A percentile compares a stretch with the other conserved stretches of the same genome.
Conservation (phyloP, 2,888 invertebrate species). For the Drosophila sordidapex region DNA sequence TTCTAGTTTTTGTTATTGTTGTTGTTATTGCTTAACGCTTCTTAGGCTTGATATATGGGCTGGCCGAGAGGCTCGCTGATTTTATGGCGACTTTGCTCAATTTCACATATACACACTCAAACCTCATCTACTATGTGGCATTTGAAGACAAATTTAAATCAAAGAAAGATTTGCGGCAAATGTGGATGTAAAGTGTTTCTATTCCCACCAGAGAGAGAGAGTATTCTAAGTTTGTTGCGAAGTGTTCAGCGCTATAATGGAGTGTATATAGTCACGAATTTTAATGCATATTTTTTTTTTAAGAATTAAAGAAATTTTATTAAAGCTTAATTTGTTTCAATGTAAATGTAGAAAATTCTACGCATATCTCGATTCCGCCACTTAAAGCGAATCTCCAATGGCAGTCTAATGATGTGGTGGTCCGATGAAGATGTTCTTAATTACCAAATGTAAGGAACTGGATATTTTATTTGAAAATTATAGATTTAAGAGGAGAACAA, state of each 20-base stretch:
- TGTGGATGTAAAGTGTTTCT: neutral
- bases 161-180: neutral
- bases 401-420: neutral
- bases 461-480: neutral
- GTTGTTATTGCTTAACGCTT: slow-evolving; percentile 44
- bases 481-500: neutral
- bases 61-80: slow-evolving; percentile 16
- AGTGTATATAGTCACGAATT: neutral
- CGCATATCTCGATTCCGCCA: neutral
- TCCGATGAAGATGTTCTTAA: neutral
- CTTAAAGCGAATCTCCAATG: neutral
- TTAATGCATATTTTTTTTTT: neutral
- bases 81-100: slow-evolving; percentile 17
- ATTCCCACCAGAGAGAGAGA: no score
- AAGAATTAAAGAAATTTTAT: no score
- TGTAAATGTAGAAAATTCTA: neutral
- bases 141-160: neutral
- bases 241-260: neutral
- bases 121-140: neutral
- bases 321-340: neutral
- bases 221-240: neutral
- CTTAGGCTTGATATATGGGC: slow-evolving; percentile 50
- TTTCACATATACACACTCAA: slow-evolving; percentile 15
- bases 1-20: slow-evolving; percentile 9
- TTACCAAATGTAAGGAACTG: neutral